These are phyloP conservation scores for Ochropacha duplaris DNA, from an alignment of 2,888 invertebrate species.

Conservation along the genomic window DNA sequence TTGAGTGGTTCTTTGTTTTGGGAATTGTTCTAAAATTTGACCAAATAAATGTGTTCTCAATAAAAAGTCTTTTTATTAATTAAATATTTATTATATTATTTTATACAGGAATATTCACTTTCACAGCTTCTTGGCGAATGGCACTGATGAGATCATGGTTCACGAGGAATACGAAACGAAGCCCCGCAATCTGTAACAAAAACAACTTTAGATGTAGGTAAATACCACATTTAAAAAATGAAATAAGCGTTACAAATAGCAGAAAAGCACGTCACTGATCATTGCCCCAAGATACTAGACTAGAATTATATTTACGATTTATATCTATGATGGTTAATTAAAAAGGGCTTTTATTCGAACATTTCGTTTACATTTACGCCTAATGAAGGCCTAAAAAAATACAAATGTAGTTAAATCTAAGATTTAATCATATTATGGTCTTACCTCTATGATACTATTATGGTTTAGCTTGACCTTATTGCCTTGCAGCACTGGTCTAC, in stretches of 20 bases:
- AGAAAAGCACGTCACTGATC: no score
- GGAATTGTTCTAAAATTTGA: slow-evolving; percentile 73
- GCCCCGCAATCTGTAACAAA: slow-evolving; percentile 88
- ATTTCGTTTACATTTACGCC: no score
- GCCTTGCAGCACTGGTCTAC: slow-evolving; percentile 93
- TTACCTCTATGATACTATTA: slow-evolving; percentile 96
- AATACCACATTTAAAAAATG: not conserved
- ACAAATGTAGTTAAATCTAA: not conserved
- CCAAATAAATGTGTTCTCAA: slow-evolving; percentile 83
- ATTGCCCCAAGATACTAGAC: no score
- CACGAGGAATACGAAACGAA: slow-evolving; percentile 96
- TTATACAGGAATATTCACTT: slow-evolving; percentile 85
- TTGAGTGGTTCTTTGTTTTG: slow-evolving; percentile 75
- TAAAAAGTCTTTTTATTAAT: slow-evolving; percentile 51
- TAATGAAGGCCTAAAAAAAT: no score
- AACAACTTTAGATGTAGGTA: no score
- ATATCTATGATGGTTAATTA: no score
- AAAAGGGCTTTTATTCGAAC: no score
- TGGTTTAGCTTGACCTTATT: slow-evolving; percentile 95
- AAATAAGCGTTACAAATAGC: no score
- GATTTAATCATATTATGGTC: slow-evolving; percentile 4
- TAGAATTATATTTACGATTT: no score
- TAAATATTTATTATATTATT: slow-evolving; percentile 30
- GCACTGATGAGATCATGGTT: slow-evolving; percentile 95
- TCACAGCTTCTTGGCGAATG: slow-evolving; percentile 94